These are phyloP conservation scores for Phoxinus phoxinus DNA, from an alignment of 2,113 vertebrate genomes.

Conservation along the genomic window DNA sequence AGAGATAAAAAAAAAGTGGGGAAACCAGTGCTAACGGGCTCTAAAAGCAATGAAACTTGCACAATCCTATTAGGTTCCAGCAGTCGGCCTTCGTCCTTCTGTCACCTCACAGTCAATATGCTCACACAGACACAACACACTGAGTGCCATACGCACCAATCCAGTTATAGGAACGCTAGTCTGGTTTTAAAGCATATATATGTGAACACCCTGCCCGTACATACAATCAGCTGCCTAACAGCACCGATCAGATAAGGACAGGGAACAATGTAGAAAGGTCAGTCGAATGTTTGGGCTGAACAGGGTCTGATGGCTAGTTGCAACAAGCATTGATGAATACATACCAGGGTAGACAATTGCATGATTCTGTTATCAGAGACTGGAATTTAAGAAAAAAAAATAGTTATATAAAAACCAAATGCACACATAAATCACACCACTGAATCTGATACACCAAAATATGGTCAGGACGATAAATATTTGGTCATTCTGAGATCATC, in stretches of 20 bases:
- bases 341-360: too few species aligned
- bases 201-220: slow-evolving; percentile 8
- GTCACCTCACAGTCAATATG: slow-evolving; percentile 9
- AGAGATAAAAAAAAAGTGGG: neutral
- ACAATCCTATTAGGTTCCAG: neutral
- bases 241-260: slow-evolving; percentile 36
- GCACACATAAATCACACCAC: neutral
- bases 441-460: too few species aligned
- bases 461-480: neutral
- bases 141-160: neutral
- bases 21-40: slow-evolving; percentile 7
- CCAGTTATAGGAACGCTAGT: slow-evolving; percentile 19
- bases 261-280: slow-evolving; percentile 7
- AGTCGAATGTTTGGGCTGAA: slow-evolving; percentile 9
- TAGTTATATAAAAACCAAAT: neutral
- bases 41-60: slow-evolving; percentile 12
- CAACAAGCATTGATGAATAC: neutral
- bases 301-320: neutral
- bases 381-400: neutral
- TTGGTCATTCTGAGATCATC: neutral
- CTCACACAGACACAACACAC: slow-evolving; percentile 1
- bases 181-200: slow-evolving; percentile 18
- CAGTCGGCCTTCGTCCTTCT: neutral
- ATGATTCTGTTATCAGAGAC: too few species aligned
- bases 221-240: neutral